A percentile compares a stretch with the other conserved stretches of the same genome.
These are phyloP conservation scores for Pantherophis guttatus DNA, from an alignment of 2,113 vertebrate genomes.

Conservation along the genomic window DNA sequence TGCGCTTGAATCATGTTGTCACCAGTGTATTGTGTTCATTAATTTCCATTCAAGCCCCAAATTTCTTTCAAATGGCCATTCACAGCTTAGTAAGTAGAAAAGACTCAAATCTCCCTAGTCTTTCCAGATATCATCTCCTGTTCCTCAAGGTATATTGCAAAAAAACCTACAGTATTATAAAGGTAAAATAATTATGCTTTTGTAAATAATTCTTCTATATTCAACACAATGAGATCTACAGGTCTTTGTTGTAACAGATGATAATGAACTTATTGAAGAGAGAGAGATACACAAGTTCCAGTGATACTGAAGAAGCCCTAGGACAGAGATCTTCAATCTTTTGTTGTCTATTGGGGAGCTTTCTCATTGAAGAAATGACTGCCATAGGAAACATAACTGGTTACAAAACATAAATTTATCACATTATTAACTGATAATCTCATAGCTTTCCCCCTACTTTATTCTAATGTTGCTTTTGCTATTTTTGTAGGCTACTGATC, in stretches of 20 bases:
- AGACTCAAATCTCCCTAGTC: not conserved
- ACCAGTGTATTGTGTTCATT: not conserved
- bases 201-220: not conserved
- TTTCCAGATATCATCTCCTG: not conserved
- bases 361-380: not conserved
- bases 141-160: not conserved
- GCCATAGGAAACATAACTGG: not conserved
- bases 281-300: not conserved
- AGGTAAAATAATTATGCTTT: not conserved
- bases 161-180: not conserved
- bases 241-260: not conserved
- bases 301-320: not conserved
- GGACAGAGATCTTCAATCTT: not conserved
- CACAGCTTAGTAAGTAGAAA: not conserved
- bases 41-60: not conserved
- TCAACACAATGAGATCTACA: not conserved
- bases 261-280: not conserved
- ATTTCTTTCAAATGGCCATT: not conserved
- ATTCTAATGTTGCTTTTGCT: not conserved
- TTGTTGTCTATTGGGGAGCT: not conserved
- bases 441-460: not conserved
- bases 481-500: not conserved
- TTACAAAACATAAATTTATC: not conserved
- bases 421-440: not conserved
- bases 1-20: not conserved